Evolutionary conservation across 1,140 invertebrate species (phyloP), one percentile per base, ranked within the genome.

Genomic region (Monomorium pharaonis): DNA sequence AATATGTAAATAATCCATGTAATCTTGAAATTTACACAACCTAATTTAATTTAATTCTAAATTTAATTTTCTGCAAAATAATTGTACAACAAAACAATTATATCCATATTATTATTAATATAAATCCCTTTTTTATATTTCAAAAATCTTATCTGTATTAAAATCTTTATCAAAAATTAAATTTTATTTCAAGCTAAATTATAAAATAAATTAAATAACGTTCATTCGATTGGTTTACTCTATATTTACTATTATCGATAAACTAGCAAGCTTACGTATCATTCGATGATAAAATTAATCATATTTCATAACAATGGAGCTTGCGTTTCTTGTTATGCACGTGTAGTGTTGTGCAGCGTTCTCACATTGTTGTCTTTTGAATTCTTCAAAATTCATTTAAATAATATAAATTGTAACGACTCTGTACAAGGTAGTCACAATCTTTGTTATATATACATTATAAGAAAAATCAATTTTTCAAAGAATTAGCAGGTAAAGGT

Each of bases 261-360:
- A 67, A 54, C 12, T n/a, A 80, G 62, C 16, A 77, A 3, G 21
- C 12, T 24, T 9, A 67, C 51, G 9, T 69, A 67, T 33, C 62
- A 54, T 54, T 37, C 10, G 27, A 37, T 80, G 69, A 80, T 49
- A 49, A 16, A 3, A 49, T 12, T 21, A 62, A 12, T 9, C 7
- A 10, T 42, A 12, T 60, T 58, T 76, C 33, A 42, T 14, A n/a
- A 42, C 37, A 51, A 30, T 30, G 47, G 10, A 10, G 33, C 18
- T 27, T 3, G 44, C 18, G 18, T 30, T 4, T 44, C 10, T 42
- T 21, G 62, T 21, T 7, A 30, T 18, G 1, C 74, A 76, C 54
- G 74, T 76, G 74, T 2, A 16, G 10, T 21, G 78, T 58, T n/a
- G n/a, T n/a, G n/a, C n/a, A n/a, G n/a, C n/a, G 18, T 21, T 72